phyloP scores from a whole-genome alignment of 2,797 vertebrate species.

The Hippoglossus hippoglossus region DNA sequence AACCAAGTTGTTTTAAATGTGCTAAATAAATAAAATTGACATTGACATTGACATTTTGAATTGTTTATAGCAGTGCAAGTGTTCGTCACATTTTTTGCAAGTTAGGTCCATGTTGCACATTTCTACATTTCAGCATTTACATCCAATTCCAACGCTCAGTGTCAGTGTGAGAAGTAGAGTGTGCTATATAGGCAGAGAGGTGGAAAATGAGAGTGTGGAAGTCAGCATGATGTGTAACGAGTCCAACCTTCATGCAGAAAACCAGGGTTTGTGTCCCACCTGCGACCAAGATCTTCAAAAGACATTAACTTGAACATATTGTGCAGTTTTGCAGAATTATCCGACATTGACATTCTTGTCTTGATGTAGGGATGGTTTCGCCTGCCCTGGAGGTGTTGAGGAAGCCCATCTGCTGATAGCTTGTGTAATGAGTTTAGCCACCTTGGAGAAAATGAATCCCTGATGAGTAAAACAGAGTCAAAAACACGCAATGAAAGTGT shows the following conservation, averaged over 20 bases:
- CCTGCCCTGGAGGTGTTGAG: not conserved
- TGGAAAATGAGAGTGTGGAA: not conserved
- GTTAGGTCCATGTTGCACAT: not conserved
- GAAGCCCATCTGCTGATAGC: not conserved
- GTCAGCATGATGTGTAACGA: not conserved
- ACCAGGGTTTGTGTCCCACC: not conserved
- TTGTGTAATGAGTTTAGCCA: not conserved
- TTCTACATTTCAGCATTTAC: not conserved
- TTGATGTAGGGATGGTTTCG: not conserved
- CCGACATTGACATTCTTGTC: not conserved
- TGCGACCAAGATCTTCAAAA: not conserved
- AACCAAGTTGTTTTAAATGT: too few relatives aligned
- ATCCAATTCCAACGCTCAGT: not conserved
- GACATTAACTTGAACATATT: not conserved
- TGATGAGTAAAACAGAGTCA: not conserved
- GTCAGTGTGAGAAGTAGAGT: not conserved
- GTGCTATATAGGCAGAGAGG: not conserved
- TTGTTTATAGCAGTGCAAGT: too few relatives aligned
- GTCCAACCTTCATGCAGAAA: not conserved
- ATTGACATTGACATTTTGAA: too few relatives aligned
- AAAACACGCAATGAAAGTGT: not conserved
- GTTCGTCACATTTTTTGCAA: not conserved
- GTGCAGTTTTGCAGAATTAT: too few relatives aligned
- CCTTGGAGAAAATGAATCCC: not conserved
- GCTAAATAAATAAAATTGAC: too few relatives aligned